Conservation (phyloP, 2,888 invertebrate genomes). For the Dione vanillae region DNA sequence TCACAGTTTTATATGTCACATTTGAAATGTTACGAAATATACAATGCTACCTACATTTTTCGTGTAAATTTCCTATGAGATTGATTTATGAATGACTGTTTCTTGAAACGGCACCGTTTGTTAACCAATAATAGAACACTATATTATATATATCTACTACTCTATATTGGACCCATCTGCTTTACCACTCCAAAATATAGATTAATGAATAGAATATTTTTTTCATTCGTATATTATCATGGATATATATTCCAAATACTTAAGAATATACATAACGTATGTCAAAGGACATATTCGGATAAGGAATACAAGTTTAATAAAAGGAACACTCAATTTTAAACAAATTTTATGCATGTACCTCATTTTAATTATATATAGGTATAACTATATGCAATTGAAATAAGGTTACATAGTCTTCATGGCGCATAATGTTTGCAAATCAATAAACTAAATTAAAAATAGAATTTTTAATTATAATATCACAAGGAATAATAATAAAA, state of each 20-base stretch:
- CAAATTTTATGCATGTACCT: background rate
- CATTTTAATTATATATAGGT: no score
- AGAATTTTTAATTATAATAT: background rate
- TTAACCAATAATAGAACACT: no score
- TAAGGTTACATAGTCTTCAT: background rate
- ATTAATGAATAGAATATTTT: no score
- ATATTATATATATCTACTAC: no score
- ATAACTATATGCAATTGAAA: background rate
- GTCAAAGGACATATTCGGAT: background rate
- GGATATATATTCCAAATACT: no score
- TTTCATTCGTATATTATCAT: no score
- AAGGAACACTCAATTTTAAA: background rate
- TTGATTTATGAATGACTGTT: background rate
- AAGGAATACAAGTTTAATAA: background rate
- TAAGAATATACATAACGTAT: background rate
- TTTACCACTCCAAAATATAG: no score
- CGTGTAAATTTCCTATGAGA: background rate
- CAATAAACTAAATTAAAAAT: background rate
- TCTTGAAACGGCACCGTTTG: no score
- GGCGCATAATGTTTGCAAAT: background rate
- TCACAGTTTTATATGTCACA: conserved; percentile 44
- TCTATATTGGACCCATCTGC: no score
- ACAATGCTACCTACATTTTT: background rate
- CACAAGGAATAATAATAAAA: conserved; percentile 49
- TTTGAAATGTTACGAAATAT: conserved; percentile 52